Percentiles rank a stretch among this genome's conserved stretches.
Evolutionary conservation across 2,888 invertebrate genomes (phyloP).

Genomic region (Brachyopa scutellaris): DNA sequence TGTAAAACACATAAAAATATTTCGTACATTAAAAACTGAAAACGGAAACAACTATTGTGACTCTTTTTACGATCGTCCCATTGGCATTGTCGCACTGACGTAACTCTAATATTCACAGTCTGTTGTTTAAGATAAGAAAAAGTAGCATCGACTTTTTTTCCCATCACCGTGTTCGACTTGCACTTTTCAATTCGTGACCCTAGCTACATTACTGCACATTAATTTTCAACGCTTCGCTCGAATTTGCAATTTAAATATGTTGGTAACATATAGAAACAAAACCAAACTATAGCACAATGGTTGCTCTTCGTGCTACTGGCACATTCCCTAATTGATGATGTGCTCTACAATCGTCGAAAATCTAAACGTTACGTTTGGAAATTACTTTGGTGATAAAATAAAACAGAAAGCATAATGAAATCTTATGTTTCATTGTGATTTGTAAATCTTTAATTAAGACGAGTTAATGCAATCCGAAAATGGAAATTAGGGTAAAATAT

Average conservation of each 20-base stretch:
- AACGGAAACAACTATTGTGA: conserved; percentile 16
- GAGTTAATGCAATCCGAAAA: neutral
- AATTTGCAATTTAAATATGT: conserved; percentile 64
- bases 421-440: neutral
- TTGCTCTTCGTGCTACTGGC: conserved; percentile 56
- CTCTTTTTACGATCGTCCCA: neutral
- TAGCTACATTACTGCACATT: conserved; percentile 40
- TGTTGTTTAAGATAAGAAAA: no score
- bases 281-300: conserved; percentile 33
- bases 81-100: conserved; percentile 1
- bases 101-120: neutral
- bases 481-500: neutral
- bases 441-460: conserved; percentile 31
- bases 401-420: no score
- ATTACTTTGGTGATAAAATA: conserved; percentile 29
- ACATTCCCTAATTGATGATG: conserved; percentile 56
- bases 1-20: neutral
- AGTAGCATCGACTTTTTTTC: no score
- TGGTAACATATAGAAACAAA: conserved; percentile 32
- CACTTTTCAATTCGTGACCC: conserved; percentile 68
- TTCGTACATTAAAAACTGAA: neutral
- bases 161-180: conserved; percentile 56
- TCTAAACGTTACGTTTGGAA: conserved; percentile 61
- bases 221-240: conserved; percentile 28
- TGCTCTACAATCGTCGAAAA: conserved; percentile 26